Evolutionary conservation across 2,888 invertebrate species (phyloP).

Genomic region (Stramonita haemastoma): DNA sequence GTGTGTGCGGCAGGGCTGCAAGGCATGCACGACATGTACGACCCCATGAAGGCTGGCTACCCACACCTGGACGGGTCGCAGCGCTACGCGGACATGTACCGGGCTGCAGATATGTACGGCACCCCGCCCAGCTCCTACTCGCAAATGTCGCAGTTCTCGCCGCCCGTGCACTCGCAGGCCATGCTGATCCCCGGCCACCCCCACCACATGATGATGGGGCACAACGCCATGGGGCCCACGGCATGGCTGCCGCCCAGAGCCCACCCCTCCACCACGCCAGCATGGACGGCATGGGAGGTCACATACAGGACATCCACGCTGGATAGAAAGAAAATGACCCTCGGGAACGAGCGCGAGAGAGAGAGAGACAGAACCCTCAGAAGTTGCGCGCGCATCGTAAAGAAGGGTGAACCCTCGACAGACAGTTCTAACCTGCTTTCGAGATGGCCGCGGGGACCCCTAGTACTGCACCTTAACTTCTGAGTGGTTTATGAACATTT

Average conservation of each 20-base stretch:
- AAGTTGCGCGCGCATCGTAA: no score
- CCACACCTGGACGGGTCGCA: conserved; percentile 69
- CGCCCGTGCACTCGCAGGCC: conserved; percentile 79
- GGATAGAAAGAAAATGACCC: conserved; percentile 52
- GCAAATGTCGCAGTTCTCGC: conserved; percentile 78
- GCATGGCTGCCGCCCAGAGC: conserved; percentile 77
- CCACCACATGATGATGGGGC: conserved; percentile 79
- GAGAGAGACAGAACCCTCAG: no score
- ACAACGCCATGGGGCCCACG: conserved; percentile 77
- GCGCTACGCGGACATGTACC: conserved; percentile 71
- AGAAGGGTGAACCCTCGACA: no score
- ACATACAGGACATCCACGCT: conserved; percentile 77
- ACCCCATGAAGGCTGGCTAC: conserved; percentile 74
- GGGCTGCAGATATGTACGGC: conserved; percentile 75
- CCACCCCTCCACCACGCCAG: conserved; percentile 77
- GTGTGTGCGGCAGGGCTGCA: no score
- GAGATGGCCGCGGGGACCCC: no score
- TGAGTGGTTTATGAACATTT: no score
- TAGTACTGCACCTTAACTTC: no score
- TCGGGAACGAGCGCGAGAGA: no score
- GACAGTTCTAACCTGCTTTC: no score
- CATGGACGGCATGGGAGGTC: conserved; percentile 75
- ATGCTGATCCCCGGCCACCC: conserved; percentile 79
- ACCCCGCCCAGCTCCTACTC: conserved; percentile 75
- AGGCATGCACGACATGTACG: conserved; percentile 66